These are phyloP conservation scores for Bradypodion pumilum DNA, from an alignment of 2,797 vertebrate genomes.

Conservation along the genomic window DNA sequence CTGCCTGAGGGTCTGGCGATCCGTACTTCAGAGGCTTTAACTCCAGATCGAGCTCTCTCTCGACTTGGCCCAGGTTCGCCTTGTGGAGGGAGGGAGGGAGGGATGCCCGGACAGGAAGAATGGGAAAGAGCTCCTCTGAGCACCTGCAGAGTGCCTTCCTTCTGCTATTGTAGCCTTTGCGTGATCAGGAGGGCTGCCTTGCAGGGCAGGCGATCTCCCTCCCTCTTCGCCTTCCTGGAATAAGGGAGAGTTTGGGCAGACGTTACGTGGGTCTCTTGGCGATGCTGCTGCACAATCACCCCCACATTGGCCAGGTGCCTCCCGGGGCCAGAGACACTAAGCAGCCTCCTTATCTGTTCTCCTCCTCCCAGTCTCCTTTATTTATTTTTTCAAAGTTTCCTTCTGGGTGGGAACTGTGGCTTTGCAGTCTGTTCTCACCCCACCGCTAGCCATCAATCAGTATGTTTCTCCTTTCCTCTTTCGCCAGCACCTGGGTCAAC, in stretches of 20 bases:
- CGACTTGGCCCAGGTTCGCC: neutral
- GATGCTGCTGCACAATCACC: neutral
- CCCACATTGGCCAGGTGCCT: slow-evolving; percentile 30
- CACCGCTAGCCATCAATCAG: neutral
- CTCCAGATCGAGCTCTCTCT: neutral
- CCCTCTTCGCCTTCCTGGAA: neutral
- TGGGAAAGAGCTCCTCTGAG: neutral
- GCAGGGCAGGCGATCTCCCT: too few species aligned
- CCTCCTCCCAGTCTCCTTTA: slow-evolving; percentile 3
- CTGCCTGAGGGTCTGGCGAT: neutral
- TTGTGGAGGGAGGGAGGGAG: too few species aligned
- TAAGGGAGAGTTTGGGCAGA: too few species aligned
- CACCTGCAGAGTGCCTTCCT: neutral
- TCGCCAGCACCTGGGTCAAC: slow-evolving; percentile 26
- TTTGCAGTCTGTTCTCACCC: neutral
- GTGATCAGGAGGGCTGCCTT: neutral
- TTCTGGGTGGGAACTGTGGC: neutral
- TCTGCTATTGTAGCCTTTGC: neutral
- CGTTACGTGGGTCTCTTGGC: neutral
- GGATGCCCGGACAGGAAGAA: neutral
- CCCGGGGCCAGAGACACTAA: neutral
- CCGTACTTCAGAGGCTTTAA: neutral
- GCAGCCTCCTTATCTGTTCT: neutral
- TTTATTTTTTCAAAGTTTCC: slow-evolving; percentile 5
- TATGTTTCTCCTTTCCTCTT: neutral